Conservation (phyloP, 2,797 vertebrate species). For the Hyperoplus lanceolatus region DNA sequence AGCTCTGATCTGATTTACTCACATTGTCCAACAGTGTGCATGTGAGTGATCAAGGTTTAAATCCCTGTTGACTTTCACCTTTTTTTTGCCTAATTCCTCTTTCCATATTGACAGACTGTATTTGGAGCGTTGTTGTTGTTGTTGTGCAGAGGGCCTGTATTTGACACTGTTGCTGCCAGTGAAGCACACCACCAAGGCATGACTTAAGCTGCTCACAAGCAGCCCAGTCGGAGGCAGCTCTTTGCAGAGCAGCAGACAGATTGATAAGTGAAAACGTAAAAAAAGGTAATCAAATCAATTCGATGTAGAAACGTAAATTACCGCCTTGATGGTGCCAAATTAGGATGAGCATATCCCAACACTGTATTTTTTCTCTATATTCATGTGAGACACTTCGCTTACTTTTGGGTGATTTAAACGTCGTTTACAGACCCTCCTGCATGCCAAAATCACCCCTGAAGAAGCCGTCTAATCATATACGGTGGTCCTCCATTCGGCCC, state of each 20-base stretch:
- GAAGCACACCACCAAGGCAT: constrained; percentile 9
- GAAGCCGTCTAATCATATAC: constrained; percentile 42
- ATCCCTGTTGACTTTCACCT: background rate
- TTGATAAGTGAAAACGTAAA: background rate
- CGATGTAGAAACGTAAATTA: background rate
- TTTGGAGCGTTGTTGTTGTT: constrained; percentile 20
- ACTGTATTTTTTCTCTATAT: background rate
- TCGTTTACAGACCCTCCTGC: background rate
- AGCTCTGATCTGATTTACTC: constrained; percentile 35
- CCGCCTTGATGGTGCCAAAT: background rate
- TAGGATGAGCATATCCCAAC: background rate
- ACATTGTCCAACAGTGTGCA: background rate
- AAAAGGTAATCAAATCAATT: background rate
- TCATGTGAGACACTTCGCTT: background rate
- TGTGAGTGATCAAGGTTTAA: constrained; percentile 2
- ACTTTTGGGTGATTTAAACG: constrained; percentile 35
- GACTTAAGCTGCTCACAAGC: constrained; percentile 22
- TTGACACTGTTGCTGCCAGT: constrained; percentile 12
- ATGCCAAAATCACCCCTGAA: background rate
- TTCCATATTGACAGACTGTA: background rate
- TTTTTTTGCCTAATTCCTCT: background rate
- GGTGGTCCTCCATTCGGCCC: constrained; percentile 51
- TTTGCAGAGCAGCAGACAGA: background rate
- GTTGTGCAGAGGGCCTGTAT: constrained; percentile 24
- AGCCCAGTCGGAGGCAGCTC: background rate